A percentile compares a stretch with the other conserved stretches of the same genome.
Conservation (phyloP, 2,888 invertebrate species). For the Lasioglossum calceatum region DNA sequence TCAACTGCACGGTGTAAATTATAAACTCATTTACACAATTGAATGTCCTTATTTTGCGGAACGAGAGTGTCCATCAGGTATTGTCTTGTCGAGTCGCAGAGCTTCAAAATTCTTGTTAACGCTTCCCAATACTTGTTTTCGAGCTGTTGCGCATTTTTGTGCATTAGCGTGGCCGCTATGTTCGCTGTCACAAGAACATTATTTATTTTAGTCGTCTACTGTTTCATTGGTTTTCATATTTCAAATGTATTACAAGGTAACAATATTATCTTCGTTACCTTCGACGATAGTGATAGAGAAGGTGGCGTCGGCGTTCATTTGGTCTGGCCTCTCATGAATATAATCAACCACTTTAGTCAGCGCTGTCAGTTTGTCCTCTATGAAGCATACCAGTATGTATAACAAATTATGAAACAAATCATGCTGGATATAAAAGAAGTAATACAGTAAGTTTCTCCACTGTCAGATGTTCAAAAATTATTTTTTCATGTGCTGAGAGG, state of each 20-base stretch:
- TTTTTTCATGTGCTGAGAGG: too few species aligned
- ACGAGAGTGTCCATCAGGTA: conserved; percentile 29
- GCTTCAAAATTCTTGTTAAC: conserved; percentile 47
- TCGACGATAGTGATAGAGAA: conserved; percentile 81
- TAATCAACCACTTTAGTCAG: conserved; percentile 77
- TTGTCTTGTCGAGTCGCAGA: conserved; percentile 56
- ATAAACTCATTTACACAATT: conserved; percentile 45
- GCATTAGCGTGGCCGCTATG: conserved; percentile 54
- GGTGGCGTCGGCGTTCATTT: conserved; percentile 82
- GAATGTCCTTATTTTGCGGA: conserved; percentile 25
- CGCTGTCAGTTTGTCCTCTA: conserved; percentile 65
- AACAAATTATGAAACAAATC: background rate
- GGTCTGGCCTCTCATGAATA: conserved; percentile 75
- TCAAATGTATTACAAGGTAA: background rate
- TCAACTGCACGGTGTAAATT: background rate
- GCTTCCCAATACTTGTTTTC: conserved; percentile 28
- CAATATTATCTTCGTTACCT: conserved; percentile 73
- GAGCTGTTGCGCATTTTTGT: conserved; percentile 63
- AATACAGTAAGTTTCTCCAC: too few species aligned
- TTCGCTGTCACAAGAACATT: conserved; percentile 62
- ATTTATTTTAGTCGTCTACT: background rate
- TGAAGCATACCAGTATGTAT: background rate
- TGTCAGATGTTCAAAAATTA: too few species aligned
- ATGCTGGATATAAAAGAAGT: too few species aligned
- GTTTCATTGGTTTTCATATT: background rate